Conservation (phyloP, 2,113 vertebrate genomes). For the Brachyhypopomus occidentalis region DNA sequence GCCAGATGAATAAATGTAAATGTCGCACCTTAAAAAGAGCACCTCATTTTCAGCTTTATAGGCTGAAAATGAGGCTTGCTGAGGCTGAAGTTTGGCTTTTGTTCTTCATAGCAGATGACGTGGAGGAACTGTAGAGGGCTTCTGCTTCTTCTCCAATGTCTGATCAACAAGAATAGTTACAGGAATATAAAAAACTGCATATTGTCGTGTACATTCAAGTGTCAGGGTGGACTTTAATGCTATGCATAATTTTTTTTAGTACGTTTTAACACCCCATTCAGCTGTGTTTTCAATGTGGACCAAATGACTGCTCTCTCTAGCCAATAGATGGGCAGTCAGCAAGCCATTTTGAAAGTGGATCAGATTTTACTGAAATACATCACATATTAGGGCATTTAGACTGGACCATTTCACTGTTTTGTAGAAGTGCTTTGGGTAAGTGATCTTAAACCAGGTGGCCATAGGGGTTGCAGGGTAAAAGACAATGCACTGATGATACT, state of each 20-base stretch:
- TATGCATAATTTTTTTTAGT: neutral
- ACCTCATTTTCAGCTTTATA: neutral
- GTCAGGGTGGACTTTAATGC: neutral
- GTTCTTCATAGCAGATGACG: neutral
- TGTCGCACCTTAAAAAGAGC: neutral
- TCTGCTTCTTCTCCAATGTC: neutral
- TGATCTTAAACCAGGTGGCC: neutral
- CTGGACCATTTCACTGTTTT: neutral
- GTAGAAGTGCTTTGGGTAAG: neutral
- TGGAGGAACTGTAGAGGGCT: neutral
- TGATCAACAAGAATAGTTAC: neutral
- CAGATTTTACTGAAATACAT: neutral
- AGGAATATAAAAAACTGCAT: neutral
- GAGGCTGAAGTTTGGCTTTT: neutral
- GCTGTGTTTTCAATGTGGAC: neutral
- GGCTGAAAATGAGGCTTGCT: neutral
- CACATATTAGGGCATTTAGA: neutral
- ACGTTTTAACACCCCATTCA: neutral
- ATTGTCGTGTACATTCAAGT: neutral
- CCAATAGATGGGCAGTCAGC: neutral
- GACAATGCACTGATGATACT: neutral
- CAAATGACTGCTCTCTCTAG: neutral
- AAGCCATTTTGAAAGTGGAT: neutral
- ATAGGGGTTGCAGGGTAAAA: too few species aligned
- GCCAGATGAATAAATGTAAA: too few species aligned